phyloP scores from a whole-genome alignment of 2,113 vertebrate species.

The Microtus montanus region DNA sequence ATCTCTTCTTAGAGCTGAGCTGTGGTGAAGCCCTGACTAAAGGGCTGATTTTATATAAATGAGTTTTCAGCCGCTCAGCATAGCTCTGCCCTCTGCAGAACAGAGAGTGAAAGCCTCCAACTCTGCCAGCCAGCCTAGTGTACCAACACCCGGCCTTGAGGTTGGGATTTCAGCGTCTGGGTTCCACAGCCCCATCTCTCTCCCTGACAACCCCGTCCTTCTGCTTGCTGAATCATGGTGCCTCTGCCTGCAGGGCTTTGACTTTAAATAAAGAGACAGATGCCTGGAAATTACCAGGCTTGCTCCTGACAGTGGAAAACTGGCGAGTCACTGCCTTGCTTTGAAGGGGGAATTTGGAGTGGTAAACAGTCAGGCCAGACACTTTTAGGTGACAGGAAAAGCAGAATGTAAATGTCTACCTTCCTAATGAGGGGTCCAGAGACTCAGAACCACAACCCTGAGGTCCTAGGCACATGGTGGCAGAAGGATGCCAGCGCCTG shows the following conservation, averaged over 20 bases:
- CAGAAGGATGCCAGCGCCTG: fast-evolving
- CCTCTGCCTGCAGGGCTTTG: constrained; percentile 39
- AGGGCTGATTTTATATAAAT: background rate
- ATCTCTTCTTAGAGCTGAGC: background rate
- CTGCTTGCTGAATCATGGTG: constrained; percentile 57
- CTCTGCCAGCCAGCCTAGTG: background rate
- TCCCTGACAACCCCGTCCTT: background rate
- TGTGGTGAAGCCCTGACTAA: background rate
- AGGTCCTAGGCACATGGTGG: background rate
- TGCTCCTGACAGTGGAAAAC: constrained; percentile 21
- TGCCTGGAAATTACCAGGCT: constrained; percentile 58
- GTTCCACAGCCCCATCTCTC: background rate
- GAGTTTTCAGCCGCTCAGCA: background rate
- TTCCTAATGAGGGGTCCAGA: background rate
- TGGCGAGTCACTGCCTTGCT: constrained; percentile 58
- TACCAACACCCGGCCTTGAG: background rate
- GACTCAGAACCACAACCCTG: background rate
- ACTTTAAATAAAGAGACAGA: constrained; percentile 49
- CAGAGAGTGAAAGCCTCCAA: background rate
- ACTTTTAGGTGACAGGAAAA: background rate
- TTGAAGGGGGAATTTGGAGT: constrained; percentile 55
- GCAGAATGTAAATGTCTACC: background rate
- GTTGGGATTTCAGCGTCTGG: background rate
- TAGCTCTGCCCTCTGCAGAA: background rate
- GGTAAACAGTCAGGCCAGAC: constrained; percentile 16